Base-by-base conservation (phyloP, 2,888 invertebrate genomes). In the Plagodis pulveraria region DNA sequence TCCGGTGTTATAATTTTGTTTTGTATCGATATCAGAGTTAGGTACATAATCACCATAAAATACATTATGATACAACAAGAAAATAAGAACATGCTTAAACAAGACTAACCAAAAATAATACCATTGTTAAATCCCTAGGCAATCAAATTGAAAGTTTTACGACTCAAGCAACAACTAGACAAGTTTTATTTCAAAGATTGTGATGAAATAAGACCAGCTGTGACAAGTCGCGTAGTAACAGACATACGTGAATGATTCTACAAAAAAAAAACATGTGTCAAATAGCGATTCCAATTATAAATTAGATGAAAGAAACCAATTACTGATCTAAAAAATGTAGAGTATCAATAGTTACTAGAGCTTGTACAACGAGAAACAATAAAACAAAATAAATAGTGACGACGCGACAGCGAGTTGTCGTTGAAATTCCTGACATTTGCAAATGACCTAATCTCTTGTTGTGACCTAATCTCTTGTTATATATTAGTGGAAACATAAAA, bases 181-280 rank as follows among this genome's bases (percentile, higher is more conserved):
- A 35, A 9, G 44, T 50, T 43, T 44, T 35, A 6, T 12, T 9
- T 22, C 33, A 12, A 40, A 9, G 22, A 47, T 59, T 48, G 33
- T 38, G 38, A 43, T 40, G 43, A 33, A 50, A 43, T 22, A 38
- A 43, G 2, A 12, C 34, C n/a, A 12, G 6, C 5, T 35, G 22
- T 44, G 12, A 44, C 42, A 12, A 50, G 48, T 33, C 40, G 38
- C 49, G n/a, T 36, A 54, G 61, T 58, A 58, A 62, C 64, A 45
- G 32, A 51, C 32, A 41, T n/a, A 47, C 48, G 12, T 55, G 11
- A 42, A 4, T 50, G 12, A 48, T 22, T 36, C 40, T 38, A 38
- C 33, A 65, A 4, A 22, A 22, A 55, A 22, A 22, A 55, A 42
- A 44, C 45, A 45, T 49, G 32, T 53, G 50, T 41, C 47, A 52